Percentiles rank a stretch among this genome's conserved stretches.
These are phyloP conservation scores for Chrysolina oricalcia DNA, from an alignment of 2,888 invertebrate species.

Conservation along the genomic window DNA sequence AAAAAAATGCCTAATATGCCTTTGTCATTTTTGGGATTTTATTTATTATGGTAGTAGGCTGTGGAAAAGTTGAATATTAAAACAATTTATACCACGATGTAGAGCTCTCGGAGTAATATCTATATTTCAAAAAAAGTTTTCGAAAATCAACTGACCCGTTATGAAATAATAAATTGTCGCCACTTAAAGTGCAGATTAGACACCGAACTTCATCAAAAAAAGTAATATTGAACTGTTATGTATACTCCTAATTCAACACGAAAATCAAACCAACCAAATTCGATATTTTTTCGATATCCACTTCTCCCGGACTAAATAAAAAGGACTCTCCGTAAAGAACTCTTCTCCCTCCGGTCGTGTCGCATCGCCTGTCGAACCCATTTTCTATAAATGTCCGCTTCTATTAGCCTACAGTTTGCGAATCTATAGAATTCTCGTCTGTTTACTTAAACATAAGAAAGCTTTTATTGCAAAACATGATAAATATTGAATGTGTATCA, in stretches of 20 bases:
- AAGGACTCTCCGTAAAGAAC: conserved; percentile 23
- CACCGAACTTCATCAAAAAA: no score
- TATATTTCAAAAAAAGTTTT: no score
- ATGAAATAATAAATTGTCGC: no score
- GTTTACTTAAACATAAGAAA: conserved; percentile 61
- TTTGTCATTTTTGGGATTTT: no score
- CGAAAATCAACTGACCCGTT: no score
- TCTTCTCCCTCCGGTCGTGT: conserved; percentile 37
- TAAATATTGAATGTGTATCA: conserved; percentile 62
- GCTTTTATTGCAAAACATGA: conserved; percentile 64
- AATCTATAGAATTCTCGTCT: conserved; percentile 67
- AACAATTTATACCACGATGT: no score
- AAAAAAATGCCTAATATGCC: no score
- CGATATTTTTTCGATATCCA: not conserved
- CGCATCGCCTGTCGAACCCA: conserved; percentile 47
- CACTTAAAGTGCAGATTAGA: no score
- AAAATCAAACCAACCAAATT: not conserved
- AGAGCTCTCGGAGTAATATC: no score
- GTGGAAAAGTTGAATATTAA: no score
- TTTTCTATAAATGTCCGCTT: conserved; percentile 69
- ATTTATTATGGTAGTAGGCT: no score
- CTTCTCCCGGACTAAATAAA: conserved; percentile 8
- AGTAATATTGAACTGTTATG: no score
- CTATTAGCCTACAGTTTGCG: conserved; percentile 67
- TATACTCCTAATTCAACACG: not conserved